Conservation (phyloP, 2,888 invertebrate species). For the Drosophila mimetica region DNA sequence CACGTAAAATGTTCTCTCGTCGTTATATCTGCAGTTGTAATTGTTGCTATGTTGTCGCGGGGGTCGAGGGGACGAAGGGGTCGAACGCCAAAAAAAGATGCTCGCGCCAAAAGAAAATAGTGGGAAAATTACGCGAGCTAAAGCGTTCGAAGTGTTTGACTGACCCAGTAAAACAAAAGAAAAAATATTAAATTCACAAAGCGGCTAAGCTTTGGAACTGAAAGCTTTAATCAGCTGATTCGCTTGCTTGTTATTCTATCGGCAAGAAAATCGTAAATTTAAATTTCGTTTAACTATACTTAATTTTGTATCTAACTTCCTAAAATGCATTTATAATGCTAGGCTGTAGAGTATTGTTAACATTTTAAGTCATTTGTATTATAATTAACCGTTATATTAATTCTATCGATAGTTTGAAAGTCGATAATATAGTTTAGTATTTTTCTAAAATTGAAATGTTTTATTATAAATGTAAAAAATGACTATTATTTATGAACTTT, state of each 20-base stretch:
- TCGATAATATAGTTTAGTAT: no score
- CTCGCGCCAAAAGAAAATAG: conserved; percentile 41
- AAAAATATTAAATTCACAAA: conserved; percentile 3
- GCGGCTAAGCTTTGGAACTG: background rate
- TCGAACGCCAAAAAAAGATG: conserved; percentile 42
- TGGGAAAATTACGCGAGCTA: conserved; percentile 10
- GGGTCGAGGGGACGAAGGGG: conserved; percentile 41
- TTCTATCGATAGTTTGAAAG: no score
- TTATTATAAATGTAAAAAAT: no score
- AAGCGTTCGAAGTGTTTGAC: conserved; percentile 29
- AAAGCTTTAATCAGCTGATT: conserved; percentile 19
- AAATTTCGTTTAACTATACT: no score
- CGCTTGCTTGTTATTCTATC: conserved; percentile 2
- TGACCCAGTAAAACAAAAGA: conserved; percentile 29
- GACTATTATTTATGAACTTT: no score
- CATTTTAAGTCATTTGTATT: no score
- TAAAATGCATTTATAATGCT: no score
- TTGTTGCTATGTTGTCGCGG: conserved; percentile 6
- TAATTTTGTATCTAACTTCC: no score
- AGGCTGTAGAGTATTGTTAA: no score
- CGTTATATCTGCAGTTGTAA: conserved; percentile 11
- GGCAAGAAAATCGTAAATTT: background rate
- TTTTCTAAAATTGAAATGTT: no score
- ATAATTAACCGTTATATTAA: no score
- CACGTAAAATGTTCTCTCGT: conserved; percentile 41